Base-by-base conservation (phyloP, 1,140 invertebrate genomes). In the Drosophila serrata region DNA sequence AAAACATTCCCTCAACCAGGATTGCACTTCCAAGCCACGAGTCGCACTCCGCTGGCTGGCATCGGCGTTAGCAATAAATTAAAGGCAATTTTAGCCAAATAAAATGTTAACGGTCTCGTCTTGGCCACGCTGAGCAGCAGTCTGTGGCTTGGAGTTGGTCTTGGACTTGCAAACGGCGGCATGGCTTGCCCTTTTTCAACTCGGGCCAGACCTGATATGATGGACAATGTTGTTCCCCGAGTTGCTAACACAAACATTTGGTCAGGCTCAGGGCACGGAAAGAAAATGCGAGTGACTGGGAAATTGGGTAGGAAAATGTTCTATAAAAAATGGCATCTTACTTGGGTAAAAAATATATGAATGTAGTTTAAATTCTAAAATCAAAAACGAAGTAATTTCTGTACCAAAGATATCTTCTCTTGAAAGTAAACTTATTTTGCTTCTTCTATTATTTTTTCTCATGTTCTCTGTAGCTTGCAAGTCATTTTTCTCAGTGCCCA, bases 81-180 rank as follows among this genome's bases (percentile, higher is more conserved):
- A 90, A 85, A 85, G 86, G 86, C 86, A 90, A 90, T 90, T 90
- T 90, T 85, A 67, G 85, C 77, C 85, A 90, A 90, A 90, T 90
- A 90, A 90, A 90, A 90, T 90, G 85, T 81, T 90, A 90, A 90
- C 85, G 85, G 85, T 85, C 81, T 75, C 45, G 43, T 43, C 35
- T 53, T 37, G 62, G 64, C 49, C 33, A 49, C 37, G 63, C 49
- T 72, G 68, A 29, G 46, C 46, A 49, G 29, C 19, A 40, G 35
- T 45, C 61, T n/a, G 24, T n/a, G 46, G 1, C 15, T 12, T 29
- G 29, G 11, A 45, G 62, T 15, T 37, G 51, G 60, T 37, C 51
- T 70, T 35, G 37, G 51, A 57, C 33, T 56, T 56, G 35, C 24
- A 58, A 58, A 9, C 53, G 56, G 56, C 80, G 67, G 69, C 59